Percentiles rank a stretch among this genome's conserved stretches.
These are phyloP conservation scores for Thalassaphorura encarpata DNA, from an alignment of 1,140 invertebrate genomes.

Conservation along the genomic window DNA sequence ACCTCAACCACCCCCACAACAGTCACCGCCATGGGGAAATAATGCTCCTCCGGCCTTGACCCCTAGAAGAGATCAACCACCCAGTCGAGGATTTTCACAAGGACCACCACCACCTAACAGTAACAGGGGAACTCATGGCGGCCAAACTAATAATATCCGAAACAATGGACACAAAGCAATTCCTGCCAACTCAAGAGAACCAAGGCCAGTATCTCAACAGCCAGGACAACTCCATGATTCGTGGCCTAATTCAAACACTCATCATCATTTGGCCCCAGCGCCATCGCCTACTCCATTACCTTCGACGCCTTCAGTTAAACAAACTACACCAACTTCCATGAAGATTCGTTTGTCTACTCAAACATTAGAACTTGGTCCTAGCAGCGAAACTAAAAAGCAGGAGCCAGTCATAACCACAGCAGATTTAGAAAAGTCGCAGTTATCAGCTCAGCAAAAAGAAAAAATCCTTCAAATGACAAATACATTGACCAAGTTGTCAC, in stretches of 20 bases:
- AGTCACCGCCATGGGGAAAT: no score
- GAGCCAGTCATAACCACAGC: background rate
- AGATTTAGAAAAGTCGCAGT: background rate
- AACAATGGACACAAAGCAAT: background rate
- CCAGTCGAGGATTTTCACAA: no score
- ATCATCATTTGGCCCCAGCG: conserved; percentile 28
- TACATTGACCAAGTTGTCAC: conserved; percentile 30
- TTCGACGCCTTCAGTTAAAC: background rate
- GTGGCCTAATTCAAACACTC: conserved; percentile 32
- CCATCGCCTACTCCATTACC: background rate
- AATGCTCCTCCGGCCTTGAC: no score
- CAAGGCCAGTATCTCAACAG: conserved; percentile 28
- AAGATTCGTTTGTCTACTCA: conserved; percentile 3
- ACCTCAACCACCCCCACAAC: no score
- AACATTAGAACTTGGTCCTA: background rate
- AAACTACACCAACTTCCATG: background rate
- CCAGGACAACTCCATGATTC: conserved; percentile 29
- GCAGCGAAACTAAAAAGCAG: background rate
- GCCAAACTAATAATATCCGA: no score
- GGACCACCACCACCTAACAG: no score
- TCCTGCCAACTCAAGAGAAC: background rate
- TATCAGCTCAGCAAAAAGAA: conserved; percentile 13
- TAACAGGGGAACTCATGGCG: no score
- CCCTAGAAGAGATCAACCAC: no score
- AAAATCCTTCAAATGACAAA: conserved; percentile 23